These are phyloP conservation scores for Chascanopsetta lugubris DNA, from an alignment of 2,113 vertebrate genomes.

Conservation along the genomic window DNA sequence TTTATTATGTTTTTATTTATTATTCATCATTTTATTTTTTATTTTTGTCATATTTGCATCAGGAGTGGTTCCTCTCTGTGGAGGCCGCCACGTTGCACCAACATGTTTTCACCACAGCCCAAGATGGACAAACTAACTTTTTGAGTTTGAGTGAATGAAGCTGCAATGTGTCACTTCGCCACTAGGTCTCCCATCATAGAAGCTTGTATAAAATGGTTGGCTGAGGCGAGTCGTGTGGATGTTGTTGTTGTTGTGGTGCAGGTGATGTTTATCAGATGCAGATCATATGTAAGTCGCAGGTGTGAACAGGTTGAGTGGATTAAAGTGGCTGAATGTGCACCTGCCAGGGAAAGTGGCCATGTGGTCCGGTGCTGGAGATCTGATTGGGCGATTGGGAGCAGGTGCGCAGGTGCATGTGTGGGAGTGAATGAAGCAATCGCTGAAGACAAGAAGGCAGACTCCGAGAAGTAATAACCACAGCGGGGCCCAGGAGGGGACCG, in stretches of 20 bases:
- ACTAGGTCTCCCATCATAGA: background rate
- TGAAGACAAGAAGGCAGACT: background rate
- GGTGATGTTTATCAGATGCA: background rate
- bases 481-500: background rate
- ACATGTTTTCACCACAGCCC: too few relatives aligned
- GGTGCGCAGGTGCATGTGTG: background rate
- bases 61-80: too few relatives aligned
- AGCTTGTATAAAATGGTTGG: background rate
- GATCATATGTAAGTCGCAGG: background rate
- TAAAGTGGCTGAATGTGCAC: background rate
- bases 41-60: too few relatives aligned
- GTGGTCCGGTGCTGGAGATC: background rate
- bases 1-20: too few relatives aligned
- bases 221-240: too few relatives aligned
- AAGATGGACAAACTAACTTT: too few relatives aligned
- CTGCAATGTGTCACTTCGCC: too few relatives aligned
- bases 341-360: background rate
- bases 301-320: background rate
- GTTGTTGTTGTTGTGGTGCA: background rate
- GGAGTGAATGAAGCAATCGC: background rate
- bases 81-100: too few relatives aligned
- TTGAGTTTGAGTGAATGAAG: too few relatives aligned
- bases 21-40: too few relatives aligned
- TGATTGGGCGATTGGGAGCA: slow-evolving; percentile 3
- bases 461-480: background rate